Evolutionary conservation across 2,888 invertebrate species (phyloP).

Genomic region (Oxystoma pomonae): DNA sequence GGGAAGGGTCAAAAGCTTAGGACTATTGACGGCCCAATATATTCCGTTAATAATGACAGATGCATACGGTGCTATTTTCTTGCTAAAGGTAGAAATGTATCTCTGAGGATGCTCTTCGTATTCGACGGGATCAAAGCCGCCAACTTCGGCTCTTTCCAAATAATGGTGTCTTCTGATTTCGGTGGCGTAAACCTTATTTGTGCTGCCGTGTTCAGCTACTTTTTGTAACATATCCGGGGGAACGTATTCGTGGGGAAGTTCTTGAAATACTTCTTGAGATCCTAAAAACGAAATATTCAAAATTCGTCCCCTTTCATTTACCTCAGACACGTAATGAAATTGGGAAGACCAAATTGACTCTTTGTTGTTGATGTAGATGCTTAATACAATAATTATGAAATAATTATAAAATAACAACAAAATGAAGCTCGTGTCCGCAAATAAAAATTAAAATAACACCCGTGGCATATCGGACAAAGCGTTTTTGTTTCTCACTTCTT

Average conservation of each 20-base stretch:
- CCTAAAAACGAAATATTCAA: constrained; percentile 13
- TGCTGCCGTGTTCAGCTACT: constrained; percentile 94
- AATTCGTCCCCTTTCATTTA: background rate
- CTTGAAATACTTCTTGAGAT: constrained; percentile 91
- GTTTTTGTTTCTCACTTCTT: too few relatives aligned
- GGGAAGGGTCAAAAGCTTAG: constrained; percentile 93
- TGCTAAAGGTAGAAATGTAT: constrained; percentile 94
- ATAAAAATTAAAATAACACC: too few relatives aligned
- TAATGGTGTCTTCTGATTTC: constrained; percentile 94
- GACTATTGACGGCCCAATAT: constrained; percentile 97
- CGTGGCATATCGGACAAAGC: too few relatives aligned
- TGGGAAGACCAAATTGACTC: too few relatives aligned
- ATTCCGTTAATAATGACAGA: constrained; percentile 97
- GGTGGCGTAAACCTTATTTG: constrained; percentile 94
- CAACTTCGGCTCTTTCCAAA: constrained; percentile 86
- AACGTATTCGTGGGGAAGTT: constrained; percentile 96
- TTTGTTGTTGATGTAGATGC: too few relatives aligned
- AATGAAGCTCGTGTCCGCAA: too few relatives aligned
- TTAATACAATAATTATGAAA: too few relatives aligned
- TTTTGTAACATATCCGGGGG: constrained; percentile 91
- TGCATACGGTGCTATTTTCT: constrained; percentile 96
- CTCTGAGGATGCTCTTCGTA: constrained; percentile 91
- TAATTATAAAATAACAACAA: too few relatives aligned
- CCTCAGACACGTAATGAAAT: background rate
- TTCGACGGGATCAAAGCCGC: constrained; percentile 81